A percentile compares a stretch with the other conserved stretches of the same genome.
Evolutionary conservation across 1,140 invertebrate species (phyloP).

Genomic region (Drosophila tristis): DNA sequence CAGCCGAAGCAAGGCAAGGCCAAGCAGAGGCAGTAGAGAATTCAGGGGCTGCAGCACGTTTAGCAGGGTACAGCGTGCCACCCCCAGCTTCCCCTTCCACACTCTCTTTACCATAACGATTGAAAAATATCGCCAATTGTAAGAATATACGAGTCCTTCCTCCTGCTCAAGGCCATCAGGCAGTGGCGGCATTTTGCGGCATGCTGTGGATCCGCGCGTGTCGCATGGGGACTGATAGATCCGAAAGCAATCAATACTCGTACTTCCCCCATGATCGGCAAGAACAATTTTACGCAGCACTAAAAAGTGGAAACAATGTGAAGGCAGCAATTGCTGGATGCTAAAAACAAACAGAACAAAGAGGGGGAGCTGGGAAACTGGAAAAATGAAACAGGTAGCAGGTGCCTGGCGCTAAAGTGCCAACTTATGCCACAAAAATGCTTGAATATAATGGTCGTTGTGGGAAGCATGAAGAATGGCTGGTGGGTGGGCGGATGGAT

Average conservation of each 20-base stretch:
- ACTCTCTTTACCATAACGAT: slow-evolving; percentile 52
- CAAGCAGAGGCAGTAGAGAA: slow-evolving; percentile 2
- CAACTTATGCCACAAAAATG: slow-evolving; percentile 79
- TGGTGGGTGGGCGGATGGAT: background rate
- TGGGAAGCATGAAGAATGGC: slow-evolving; percentile 48
- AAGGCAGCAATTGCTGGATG: slow-evolving; percentile 7
- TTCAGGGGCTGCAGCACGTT: slow-evolving; percentile 28
- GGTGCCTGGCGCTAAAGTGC: slow-evolving; percentile 78
- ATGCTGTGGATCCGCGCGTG: background rate
- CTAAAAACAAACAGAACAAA: slow-evolving; percentile 30
- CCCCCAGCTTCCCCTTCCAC: slow-evolving; percentile 3
- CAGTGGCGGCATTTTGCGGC: slow-evolving; percentile 3
- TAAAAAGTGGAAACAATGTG: slow-evolving; percentile 21
- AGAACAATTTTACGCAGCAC: background rate
- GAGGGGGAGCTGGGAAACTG: slow-evolving; percentile 4
- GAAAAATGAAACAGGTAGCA: slow-evolving; percentile 50
- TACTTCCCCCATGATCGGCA: slow-evolving; percentile 2
- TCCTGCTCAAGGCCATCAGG: slow-evolving; percentile 8
- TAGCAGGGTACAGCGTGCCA: slow-evolving; percentile 20
- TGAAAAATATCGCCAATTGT: slow-evolving; percentile 72
- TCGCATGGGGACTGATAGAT: background rate
- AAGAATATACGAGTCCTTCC: slow-evolving; percentile 25
- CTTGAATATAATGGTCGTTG: slow-evolving; percentile 78
- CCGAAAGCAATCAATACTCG: background rate
- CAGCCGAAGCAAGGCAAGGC: background rate